phyloP scores from a whole-genome alignment of 1,140 invertebrate species.

The Elysia chlorotica region DNA sequence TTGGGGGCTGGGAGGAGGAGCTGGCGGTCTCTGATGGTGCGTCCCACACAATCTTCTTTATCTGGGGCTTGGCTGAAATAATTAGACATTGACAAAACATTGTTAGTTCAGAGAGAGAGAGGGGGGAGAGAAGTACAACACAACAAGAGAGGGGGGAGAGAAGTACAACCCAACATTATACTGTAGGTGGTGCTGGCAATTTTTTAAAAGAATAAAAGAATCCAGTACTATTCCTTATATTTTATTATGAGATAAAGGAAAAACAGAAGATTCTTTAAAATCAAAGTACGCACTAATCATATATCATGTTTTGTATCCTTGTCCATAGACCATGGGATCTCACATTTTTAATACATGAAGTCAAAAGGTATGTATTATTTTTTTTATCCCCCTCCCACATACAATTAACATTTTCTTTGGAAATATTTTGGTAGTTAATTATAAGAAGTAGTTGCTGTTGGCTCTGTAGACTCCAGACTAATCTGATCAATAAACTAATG shows the following conservation, averaged over 20 bases:
- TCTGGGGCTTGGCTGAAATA: conserved; percentile 17
- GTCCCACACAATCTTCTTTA: conserved; percentile 24
- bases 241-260: too few species aligned
- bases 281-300: neutral
- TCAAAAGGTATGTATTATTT: too few species aligned
- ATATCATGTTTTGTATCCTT: neutral
- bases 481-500: too few species aligned
- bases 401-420: too few species aligned
- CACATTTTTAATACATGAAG: too few species aligned
- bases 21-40: neutral
- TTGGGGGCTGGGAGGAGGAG: neutral
- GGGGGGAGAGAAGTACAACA: neutral
- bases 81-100: neutral
- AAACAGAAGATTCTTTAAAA: neutral
- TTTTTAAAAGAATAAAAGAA: too few species aligned
- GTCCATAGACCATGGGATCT: neutral
- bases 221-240: neutral
- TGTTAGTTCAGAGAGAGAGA: neutral
- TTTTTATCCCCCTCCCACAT: too few species aligned
- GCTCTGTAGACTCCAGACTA: too few species aligned
- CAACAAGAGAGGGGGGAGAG: neutral
- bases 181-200: too few species aligned
- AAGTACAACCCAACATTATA: neutral
- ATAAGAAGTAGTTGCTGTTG: too few species aligned
- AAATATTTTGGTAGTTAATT: too few species aligned